phyloP scores from a whole-genome alignment of 2,113 vertebrate genomes.

The Coptodon rendalli region DNA sequence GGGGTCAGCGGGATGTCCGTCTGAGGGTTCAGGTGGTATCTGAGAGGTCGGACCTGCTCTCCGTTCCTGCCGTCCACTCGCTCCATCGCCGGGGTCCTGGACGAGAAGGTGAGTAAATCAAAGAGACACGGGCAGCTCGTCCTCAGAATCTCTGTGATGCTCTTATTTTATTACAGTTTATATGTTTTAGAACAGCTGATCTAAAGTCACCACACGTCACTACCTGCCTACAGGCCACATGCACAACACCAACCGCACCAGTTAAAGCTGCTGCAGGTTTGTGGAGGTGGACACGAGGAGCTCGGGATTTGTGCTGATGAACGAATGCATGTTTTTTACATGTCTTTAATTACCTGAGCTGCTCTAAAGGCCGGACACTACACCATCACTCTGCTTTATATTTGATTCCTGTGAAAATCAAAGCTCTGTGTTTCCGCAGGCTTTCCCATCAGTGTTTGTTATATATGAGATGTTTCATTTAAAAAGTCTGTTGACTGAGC shows the following conservation, averaged over 20 bases:
- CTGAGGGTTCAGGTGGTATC: slow-evolving; percentile 63
- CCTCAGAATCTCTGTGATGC: neutral
- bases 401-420: neutral
- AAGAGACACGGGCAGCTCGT: neutral
- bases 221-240: neutral
- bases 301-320: neutral
- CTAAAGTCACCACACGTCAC: neutral
- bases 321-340: neutral
- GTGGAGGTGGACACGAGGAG: neutral
- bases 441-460: neutral
- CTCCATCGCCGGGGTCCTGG: slow-evolving; percentile 65
- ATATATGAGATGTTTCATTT: neutral
- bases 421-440: neutral
- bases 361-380: neutral
- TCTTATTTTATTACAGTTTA: too few species aligned
- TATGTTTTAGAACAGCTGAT: neutral
- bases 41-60: slow-evolving; percentile 69
- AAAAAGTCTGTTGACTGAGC: neutral
- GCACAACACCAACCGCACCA: neutral
- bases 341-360: neutral
- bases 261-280: neutral
- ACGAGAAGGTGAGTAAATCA: neutral
- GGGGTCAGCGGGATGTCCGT: slow-evolving; percentile 54
- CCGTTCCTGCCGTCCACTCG: slow-evolving; percentile 56
- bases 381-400: neutral